Percentiles rank a stretch among this genome's conserved stretches.
Evolutionary conservation across 1,140 invertebrate species (phyloP).

Genomic region (Lamellibrachia luymesi): DNA sequence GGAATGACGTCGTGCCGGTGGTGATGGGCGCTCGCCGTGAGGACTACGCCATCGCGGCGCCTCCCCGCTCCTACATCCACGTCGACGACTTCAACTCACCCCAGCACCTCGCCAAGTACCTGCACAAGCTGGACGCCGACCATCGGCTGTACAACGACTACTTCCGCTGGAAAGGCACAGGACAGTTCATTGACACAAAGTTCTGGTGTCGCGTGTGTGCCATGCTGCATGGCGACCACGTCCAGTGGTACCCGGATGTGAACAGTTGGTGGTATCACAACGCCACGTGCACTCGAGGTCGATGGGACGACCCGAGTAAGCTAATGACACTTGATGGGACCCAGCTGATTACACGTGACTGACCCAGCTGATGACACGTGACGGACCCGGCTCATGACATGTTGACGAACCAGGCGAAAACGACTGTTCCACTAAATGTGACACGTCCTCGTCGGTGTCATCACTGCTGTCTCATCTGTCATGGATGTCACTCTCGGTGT

Average conservation of each 20-base stretch:
- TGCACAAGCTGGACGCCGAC: constrained; percentile 51
- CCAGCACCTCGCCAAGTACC: constrained; percentile 48
- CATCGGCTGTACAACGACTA: constrained; percentile 55
- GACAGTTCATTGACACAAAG: constrained; percentile 23
- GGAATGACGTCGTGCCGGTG: constrained; percentile 84
- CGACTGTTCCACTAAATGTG: no score
- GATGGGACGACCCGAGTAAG: not conserved
- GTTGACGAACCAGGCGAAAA: no score
- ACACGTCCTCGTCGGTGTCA: no score
- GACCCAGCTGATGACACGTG: no score
- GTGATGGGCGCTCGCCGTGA: constrained; percentile 88
- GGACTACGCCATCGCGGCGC: constrained; percentile 84
- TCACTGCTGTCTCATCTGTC: not conserved
- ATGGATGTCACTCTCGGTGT: not conserved
- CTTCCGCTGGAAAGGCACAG: constrained; percentile 52
- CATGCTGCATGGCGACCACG: constrained; percentile 12
- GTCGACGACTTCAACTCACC: constrained; percentile 42
- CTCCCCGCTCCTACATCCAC: constrained; percentile 60
- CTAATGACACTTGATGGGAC: not conserved
- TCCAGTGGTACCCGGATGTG: not conserved
- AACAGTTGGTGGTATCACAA: constrained; percentile 9
- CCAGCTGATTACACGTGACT: no score
- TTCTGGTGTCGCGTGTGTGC: constrained; percentile 25
- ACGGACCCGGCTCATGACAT: no score
- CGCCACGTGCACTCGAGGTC: not conserved